Conservation (phyloP, 1,140 invertebrate species). For the Drosophila ohnishii region DNA sequence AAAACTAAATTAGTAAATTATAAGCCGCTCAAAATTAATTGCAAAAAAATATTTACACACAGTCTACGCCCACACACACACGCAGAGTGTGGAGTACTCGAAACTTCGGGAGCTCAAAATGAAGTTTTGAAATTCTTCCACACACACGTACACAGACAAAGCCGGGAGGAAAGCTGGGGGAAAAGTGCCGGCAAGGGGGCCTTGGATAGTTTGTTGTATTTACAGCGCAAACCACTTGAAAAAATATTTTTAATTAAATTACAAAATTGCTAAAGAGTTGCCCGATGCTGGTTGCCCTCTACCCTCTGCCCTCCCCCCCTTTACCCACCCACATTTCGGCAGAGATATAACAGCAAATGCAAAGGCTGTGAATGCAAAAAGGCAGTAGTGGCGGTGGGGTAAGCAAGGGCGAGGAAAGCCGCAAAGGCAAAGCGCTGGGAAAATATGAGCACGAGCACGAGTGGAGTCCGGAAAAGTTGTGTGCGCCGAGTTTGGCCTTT, state of each 20-base stretch:
- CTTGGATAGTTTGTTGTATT: slow-evolving; percentile 75
- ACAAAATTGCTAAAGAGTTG: slow-evolving; percentile 81
- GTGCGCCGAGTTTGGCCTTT: slow-evolving; percentile 19
- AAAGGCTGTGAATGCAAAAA: slow-evolving; percentile 53
- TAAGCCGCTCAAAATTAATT: slow-evolving; percentile 82
- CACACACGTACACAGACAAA: slow-evolving; percentile 36
- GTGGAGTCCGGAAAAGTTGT: slow-evolving; percentile 52
- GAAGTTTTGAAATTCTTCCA: slow-evolving; percentile 77
- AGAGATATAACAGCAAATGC: slow-evolving; percentile 37
- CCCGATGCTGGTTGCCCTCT: slow-evolving; percentile 36
- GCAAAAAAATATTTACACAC: slow-evolving; percentile 82
- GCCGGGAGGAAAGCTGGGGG: slow-evolving; percentile 7
- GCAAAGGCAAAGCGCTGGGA: slow-evolving; percentile 62
- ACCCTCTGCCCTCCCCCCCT: not conserved
- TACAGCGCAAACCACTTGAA: slow-evolving; percentile 80
- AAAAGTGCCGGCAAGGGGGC: slow-evolving; percentile 29
- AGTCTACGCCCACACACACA: slow-evolving; percentile 30
- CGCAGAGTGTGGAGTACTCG: slow-evolving; percentile 36
- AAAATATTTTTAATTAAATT: slow-evolving; percentile 82
- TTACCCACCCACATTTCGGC: not conserved
- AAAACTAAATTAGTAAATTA: slow-evolving; percentile 80
- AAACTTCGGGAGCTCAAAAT: slow-evolving; percentile 73
- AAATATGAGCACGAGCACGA: slow-evolving; percentile 47
- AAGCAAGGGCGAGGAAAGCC: slow-evolving; percentile 42
- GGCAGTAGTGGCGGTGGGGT: slow-evolving; percentile 19